Base-by-base conservation (phyloP, 2,113 vertebrate genomes). In the Labeo rohita region DNA sequence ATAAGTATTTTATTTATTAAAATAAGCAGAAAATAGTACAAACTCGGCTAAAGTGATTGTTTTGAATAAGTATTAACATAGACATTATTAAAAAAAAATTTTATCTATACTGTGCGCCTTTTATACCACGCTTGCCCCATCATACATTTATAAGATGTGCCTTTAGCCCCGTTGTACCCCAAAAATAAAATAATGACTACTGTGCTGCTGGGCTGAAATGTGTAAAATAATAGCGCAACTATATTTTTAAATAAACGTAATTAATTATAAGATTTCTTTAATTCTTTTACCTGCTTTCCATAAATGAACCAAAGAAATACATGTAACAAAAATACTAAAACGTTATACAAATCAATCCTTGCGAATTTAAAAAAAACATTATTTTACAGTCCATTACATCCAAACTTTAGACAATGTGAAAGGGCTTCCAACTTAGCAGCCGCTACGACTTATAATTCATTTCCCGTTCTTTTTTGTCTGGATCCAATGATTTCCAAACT, bases 401-500 rank as follows among this genome's bases (percentile, higher is more conserved):
- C 2, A 54, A 76, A 63, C 8, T 52, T 78, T 78, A 56, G 72
- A 74, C 74, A 74, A 84, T 84, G 79, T 45, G 49, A 89, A 89
- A 84, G 50, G 4, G 11, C 80, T 75, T 59, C 84, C 85, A 65
- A 86, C 77, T 86, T 84, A 86, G 77, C 79, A 82, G 45, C 47
- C 84, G 61, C 82, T 65, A 15, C 54, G 13, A 88, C 84, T 76
- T 80, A 87, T 87, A 76, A 88, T 84, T 86, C 16, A 87, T 88
- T 85, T 78, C 54, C 80, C 2, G 39, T 78, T 52, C 36, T 80
- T 88, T 28, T 85, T 85, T 79, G 77, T 85, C 76, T 85, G 65
- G 63, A 54, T 78, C 23, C 59, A 87, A 66, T 86, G 85, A 84
- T 85, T 86, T 85, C 74, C 80, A 83, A 88, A 88, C 72, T 88